A percentile compares a stretch with the other conserved stretches of the same genome.
These are phyloP conservation scores for Agrotis ipsilon DNA, from an alignment of 2,888 invertebrate genomes.

Conservation along the genomic window DNA sequence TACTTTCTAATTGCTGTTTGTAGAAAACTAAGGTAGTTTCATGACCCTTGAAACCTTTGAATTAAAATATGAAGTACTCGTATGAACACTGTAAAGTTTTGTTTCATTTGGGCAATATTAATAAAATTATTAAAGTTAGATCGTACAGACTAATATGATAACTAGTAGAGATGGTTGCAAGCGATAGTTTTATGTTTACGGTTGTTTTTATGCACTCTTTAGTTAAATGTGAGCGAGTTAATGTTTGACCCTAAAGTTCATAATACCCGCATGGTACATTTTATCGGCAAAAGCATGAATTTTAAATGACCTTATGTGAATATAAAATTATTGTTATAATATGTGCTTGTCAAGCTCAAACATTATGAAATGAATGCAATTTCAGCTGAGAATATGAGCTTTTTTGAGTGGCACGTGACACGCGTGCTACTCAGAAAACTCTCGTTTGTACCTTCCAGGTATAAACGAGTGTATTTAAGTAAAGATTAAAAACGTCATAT, in stretches of 20 bases:
- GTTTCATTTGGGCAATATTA: constrained; percentile 8
- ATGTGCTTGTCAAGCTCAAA: no score
- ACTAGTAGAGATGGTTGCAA: constrained; percentile 6
- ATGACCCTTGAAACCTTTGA: constrained; percentile 6
- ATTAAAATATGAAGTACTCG: background rate
- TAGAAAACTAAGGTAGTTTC: background rate
- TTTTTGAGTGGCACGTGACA: no score
- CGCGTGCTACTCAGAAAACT: no score
- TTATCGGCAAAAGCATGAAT: constrained; percentile 10
- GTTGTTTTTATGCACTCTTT: constrained; percentile 37
- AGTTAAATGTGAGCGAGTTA: constrained; percentile 16
- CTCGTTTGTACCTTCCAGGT: no score
- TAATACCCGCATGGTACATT: constrained; percentile 18
- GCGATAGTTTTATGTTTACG: constrained; percentile 25
- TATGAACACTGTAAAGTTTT: background rate
- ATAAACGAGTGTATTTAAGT: no score
- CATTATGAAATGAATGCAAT: no score
- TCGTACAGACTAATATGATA: background rate
- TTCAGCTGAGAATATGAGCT: no score
- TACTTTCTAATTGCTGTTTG: background rate
- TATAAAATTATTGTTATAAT: no score
- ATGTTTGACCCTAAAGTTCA: constrained; percentile 19
- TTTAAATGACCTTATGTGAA: background rate
- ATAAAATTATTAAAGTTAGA: constrained; percentile 21
- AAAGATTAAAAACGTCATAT: no score